Conservation (phyloP, 64 coral and sea anemone species). For the Orbicella faveolata region DNA sequence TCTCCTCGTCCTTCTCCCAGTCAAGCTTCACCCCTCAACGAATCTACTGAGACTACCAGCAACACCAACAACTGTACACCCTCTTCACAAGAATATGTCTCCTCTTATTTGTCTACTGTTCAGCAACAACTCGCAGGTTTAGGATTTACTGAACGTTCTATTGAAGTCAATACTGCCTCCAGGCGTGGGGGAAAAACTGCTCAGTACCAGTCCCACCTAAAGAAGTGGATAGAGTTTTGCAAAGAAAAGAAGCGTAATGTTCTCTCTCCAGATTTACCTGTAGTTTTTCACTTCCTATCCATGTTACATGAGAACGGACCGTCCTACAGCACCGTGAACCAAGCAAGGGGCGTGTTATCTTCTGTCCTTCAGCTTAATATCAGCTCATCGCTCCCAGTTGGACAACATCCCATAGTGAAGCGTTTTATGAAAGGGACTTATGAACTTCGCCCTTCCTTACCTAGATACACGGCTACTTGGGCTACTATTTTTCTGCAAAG, state of each 20-base stretch:
- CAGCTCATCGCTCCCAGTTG: too few relatives aligned
- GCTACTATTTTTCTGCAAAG: too few relatives aligned
- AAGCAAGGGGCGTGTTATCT: background rate
- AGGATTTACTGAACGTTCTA: constrained; percentile 7
- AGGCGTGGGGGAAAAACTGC: background rate
- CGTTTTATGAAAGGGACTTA: too few relatives aligned
- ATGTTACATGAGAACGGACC: background rate
- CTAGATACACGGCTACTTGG: too few relatives aligned
- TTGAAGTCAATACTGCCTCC: constrained; percentile 8
- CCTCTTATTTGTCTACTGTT: constrained; percentile 49
- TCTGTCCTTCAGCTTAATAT: background rate
- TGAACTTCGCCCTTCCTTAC: too few relatives aligned
- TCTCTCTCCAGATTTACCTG: constrained; percentile 8
- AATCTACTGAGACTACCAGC: constrained; percentile 23
- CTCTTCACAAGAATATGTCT: background rate
- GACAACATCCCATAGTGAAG: too few relatives aligned
- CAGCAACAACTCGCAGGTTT: constrained; percentile 1
- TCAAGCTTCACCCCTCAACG: background rate
- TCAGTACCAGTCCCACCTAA: constrained; percentile 23
- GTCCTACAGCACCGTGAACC: background rate
- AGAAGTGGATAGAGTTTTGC: constrained; percentile 28
- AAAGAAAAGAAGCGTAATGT: background rate
- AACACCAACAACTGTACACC: too few relatives aligned
- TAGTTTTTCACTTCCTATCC: background rate
- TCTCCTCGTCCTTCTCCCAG: constrained; percentile 13